Evolutionary conservation across 2,113 vertebrate genomes (phyloP).

Genomic region (Epinephelus cyanopodus): DNA sequence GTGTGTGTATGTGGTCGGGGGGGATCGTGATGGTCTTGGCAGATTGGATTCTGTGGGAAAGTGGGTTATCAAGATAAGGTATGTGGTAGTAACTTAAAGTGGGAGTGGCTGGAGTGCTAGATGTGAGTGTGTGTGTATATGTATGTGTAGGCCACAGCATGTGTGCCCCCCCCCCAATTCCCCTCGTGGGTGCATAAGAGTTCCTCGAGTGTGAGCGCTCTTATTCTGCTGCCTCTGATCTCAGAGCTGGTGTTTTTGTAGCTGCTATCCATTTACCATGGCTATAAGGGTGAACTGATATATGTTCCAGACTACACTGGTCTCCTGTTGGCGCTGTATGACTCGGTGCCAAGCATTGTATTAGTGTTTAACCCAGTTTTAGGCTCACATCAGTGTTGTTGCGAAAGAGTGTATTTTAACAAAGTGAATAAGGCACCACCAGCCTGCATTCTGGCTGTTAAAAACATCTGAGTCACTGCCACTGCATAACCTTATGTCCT

Average conservation of each 20-base stretch:
- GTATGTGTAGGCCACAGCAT: background rate
- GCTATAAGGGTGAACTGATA: slow-evolving; percentile 29
- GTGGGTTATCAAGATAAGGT: slow-evolving; percentile 56
- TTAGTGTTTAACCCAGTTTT: background rate
- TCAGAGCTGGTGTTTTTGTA: slow-evolving; percentile 23
- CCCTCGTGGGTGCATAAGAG: background rate
- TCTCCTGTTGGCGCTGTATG: slow-evolving; percentile 12
- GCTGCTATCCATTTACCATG: slow-evolving; percentile 28
- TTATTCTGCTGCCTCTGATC: slow-evolving; percentile 29
- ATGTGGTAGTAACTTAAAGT: slow-evolving; percentile 20
- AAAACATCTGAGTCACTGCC: background rate
- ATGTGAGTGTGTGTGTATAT: background rate
- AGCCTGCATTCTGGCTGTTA: background rate
- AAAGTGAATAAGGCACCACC: background rate
- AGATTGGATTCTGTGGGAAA: slow-evolving; percentile 48
- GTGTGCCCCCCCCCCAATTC: background rate
- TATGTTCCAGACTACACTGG: slow-evolving; percentile 20
- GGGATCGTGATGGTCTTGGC: background rate
- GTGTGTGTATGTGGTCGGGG: background rate
- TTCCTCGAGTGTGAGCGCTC: background rate
- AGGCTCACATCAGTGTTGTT: background rate
- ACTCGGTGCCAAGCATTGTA: slow-evolving; percentile 20
- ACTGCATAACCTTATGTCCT: background rate
- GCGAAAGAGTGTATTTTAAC: background rate
- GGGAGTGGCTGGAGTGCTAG: background rate